Evolutionary conservation across 2,113 vertebrate genomes (phyloP).

Genomic region (Etia nguti): DNA sequence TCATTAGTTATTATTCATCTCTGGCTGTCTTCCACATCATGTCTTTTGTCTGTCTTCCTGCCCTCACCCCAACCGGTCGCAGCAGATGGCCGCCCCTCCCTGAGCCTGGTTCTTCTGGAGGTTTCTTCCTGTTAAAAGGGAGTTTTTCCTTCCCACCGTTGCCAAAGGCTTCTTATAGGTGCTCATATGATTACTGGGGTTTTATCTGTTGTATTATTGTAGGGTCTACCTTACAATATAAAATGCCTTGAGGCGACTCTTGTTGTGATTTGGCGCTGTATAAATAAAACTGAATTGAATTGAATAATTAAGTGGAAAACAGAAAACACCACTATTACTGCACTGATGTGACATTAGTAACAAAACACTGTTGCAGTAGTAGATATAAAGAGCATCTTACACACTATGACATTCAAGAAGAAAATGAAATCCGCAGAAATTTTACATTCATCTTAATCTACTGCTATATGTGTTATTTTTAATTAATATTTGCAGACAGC

Average conservation of each 20-base stretch:
- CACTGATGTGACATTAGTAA: background rate
- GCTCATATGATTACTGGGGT: background rate
- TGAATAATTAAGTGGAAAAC: background rate
- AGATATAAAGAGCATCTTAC: background rate
- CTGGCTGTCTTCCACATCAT: too few relatives aligned
- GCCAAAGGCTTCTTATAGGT: background rate
- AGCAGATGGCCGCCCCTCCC: too few relatives aligned
- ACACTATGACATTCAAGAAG: background rate
- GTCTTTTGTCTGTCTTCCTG: too few relatives aligned
- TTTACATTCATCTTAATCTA: background rate
- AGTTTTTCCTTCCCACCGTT: background rate
- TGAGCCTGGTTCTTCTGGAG: background rate
- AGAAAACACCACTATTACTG: background rate
- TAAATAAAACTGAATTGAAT: background rate
- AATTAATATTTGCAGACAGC: background rate
- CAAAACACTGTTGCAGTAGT: background rate
- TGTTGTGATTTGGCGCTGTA: background rate
- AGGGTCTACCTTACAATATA: background rate
- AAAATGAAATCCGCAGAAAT: background rate
- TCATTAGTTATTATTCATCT: too few relatives aligned
- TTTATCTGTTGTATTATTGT: background rate
- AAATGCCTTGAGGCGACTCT: rapidly evolving
- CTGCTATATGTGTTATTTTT: background rate
- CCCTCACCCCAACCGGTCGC: too few relatives aligned
- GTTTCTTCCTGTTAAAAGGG: background rate